Percentiles rank a stretch among this genome's conserved stretches.
These are phyloP conservation scores for Scomber colias DNA, from an alignment of 2,113 vertebrate species.

Conservation along the genomic window DNA sequence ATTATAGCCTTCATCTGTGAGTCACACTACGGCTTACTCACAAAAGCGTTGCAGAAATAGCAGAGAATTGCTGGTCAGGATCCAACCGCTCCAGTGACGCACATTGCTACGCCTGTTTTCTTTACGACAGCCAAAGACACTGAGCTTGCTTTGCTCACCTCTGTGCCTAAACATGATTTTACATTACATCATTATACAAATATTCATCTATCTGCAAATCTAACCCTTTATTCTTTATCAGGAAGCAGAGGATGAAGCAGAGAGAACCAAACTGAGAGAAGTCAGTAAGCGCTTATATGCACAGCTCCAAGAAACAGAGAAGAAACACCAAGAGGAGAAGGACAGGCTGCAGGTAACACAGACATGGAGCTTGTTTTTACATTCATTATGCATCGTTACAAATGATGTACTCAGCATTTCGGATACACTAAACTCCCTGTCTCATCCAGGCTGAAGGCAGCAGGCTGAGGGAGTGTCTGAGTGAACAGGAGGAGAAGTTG, in stretches of 20 bases:
- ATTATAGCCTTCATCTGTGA: slow-evolving; percentile 52
- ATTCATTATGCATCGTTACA: neutral
- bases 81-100: slow-evolving; percentile 47
- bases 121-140: slow-evolving; percentile 22
- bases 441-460: slow-evolving; percentile 83
- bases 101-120: slow-evolving; percentile 46
- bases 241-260: slow-evolving; percentile 83
- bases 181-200: slow-evolving; percentile 45
- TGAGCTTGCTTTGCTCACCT: neutral
- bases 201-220: neutral
- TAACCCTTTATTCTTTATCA: slow-evolving; percentile 24
- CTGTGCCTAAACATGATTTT: neutral
- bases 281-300: slow-evolving; percentile 86
- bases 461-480: slow-evolving; percentile 84
- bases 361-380: neutral
- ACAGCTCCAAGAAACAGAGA: slow-evolving; percentile 88
- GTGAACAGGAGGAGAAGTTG: slow-evolving; percentile 80
- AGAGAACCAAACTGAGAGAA: slow-evolving; percentile 86
- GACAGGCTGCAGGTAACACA: slow-evolving; percentile 87
- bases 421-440: neutral
- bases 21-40: slow-evolving; percentile 8
- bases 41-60: slow-evolving; percentile 17
- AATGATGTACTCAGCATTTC: neutral
- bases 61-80: slow-evolving; percentile 1
- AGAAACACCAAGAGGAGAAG: slow-evolving; percentile 87